Evolutionary conservation across 2,888 invertebrate genomes (phyloP).

Genomic region (Rhabditoides inermis): DNA sequence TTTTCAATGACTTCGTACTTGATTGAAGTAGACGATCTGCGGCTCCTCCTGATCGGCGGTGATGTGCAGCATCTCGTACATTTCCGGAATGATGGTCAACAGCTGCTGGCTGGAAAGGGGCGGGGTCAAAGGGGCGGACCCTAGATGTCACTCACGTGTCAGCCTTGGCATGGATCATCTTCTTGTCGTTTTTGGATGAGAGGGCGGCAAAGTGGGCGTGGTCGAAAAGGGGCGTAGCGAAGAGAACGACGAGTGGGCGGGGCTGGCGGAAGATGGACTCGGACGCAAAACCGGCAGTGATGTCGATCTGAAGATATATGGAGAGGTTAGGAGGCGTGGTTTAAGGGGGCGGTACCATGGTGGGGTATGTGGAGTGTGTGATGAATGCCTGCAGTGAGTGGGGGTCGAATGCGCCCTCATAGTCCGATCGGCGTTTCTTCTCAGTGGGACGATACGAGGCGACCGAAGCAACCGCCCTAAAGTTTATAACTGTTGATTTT

Average conservation of each 20-base stretch:
- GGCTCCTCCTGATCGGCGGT: too few species aligned
- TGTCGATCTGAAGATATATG: neutral
- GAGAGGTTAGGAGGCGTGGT: too few species aligned
- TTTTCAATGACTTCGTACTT: neutral
- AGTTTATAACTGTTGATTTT: too few species aligned
- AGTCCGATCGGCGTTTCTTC: slow-evolving; percentile 30
- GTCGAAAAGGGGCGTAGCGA: neutral
- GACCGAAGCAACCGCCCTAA: slow-evolving; percentile 16
- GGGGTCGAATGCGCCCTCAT: slow-evolving; percentile 35
- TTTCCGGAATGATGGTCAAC: neutral
- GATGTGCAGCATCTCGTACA: too few species aligned
- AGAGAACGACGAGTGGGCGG: neutral
- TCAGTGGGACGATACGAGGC: slow-evolving; percentile 35
- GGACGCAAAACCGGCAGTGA: neutral
- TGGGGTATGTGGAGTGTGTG: slow-evolving; percentile 28
- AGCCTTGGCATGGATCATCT: neutral
- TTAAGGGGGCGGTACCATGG: too few species aligned
- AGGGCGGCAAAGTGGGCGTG: neutral
- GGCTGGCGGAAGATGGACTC: neutral
- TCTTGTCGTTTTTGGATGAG: neutral
- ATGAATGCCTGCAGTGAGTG: slow-evolving; percentile 34
- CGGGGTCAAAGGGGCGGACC: too few species aligned
- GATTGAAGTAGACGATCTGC: too few species aligned
- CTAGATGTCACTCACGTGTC: neutral
- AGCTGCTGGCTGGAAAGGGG: neutral